These are phyloP conservation scores for Aplysina aerophoba DNA, from an alignment of 37 sponge, comb jelly and placozoan genomes.

Conservation along the genomic window DNA sequence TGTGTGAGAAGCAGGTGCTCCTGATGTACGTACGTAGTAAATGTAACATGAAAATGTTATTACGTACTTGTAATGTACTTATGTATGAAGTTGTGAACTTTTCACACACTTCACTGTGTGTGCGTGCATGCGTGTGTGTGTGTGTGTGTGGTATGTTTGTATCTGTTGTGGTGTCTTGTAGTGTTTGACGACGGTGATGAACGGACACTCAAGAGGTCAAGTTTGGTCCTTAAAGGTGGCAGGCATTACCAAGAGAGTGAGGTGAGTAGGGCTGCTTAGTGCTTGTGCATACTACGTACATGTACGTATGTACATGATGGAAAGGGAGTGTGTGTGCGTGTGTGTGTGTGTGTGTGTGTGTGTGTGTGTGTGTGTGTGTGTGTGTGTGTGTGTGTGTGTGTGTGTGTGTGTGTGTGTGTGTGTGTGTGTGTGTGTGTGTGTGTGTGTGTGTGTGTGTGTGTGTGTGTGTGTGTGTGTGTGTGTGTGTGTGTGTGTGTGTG, in stretches of 20 bases:
- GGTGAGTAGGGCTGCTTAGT: conserved; percentile 37
- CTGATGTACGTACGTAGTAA: too few species aligned
- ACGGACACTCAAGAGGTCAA: conserved; percentile 77
- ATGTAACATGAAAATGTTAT: too few species aligned
- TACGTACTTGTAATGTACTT: too few species aligned
- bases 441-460: conserved; percentile 16
- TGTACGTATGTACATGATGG: background rate
- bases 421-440: background rate
- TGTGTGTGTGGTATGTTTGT: too few species aligned
- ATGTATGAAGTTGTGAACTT: too few species aligned
- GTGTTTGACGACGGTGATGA: conserved; percentile 98
- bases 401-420: background rate
- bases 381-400: conserved; percentile 28
- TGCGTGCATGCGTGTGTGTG: too few species aligned
- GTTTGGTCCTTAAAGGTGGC: conserved; percentile 85
- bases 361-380: conserved; percentile 4
- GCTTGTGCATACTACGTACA: too few species aligned
- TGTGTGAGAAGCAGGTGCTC: too few species aligned
- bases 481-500: background rate
- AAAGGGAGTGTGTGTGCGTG: background rate
- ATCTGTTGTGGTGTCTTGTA: conserved; percentile 36
- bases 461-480: conserved; percentile 21
- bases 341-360: conserved; percentile 17
- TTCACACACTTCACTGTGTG: too few species aligned
- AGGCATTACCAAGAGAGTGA: conserved; percentile 89